phyloP scores from a whole-genome alignment of 2,113 vertebrate genomes.

The Nyctibius bracteatus region DNA sequence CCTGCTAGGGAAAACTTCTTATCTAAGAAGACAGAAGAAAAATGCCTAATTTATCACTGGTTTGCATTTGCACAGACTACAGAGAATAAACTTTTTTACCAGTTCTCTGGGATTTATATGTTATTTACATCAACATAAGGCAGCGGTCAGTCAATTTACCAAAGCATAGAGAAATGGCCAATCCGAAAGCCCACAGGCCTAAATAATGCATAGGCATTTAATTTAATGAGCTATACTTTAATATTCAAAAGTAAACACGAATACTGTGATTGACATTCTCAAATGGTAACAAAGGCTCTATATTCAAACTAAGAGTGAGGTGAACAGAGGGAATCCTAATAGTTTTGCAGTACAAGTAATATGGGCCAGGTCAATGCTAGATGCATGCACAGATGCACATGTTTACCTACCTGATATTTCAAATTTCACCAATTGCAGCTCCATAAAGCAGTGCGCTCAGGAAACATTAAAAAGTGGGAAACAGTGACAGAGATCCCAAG shows the following conservation, averaged over 20 bases:
- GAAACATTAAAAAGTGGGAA: slow-evolving; percentile 51
- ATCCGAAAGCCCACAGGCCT: background rate
- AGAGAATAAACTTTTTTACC: background rate
- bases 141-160: background rate
- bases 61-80: background rate
- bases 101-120: background rate
- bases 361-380: slow-evolving; percentile 60
- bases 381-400: slow-evolving; percentile 58
- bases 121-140: background rate
- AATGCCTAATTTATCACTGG: background rate
- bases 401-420: slow-evolving; percentile 65
- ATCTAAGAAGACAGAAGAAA: background rate
- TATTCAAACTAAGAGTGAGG: background rate
- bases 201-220: background rate
- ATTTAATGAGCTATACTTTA: background rate
- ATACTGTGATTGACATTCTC: background rate
- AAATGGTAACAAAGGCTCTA: background rate
- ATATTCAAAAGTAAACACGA: background rate
- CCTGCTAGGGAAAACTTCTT: background rate
- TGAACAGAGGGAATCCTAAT: background rate
- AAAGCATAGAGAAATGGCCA: background rate
- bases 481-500: slow-evolving; percentile 53
- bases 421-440: slow-evolving; percentile 58
- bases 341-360: background rate
- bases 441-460: slow-evolving; percentile 15